Base-by-base conservation (phyloP, 2,888 invertebrate genomes). In the Catocala nupta region DNA sequence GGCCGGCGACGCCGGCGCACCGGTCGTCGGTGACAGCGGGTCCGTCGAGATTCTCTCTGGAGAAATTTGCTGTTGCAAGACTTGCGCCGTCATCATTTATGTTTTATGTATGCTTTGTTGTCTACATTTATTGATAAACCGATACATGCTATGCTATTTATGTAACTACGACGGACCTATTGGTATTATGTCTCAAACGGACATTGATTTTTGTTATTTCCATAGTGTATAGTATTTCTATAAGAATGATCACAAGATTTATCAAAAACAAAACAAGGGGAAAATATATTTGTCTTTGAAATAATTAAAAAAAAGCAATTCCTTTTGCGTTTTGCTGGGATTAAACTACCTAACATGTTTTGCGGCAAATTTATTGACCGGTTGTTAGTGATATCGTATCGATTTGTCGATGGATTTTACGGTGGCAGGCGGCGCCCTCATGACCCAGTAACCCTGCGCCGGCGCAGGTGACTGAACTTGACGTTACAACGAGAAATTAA, bases 391-490 rank as follows among this genome's bases (percentile, higher is more conserved):
- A 25, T 55, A 55, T 57, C 48, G 16, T 25, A 43, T 52, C 34
- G 54, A 63, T 57, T 64, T 65, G 70, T 64, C 58, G 62, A 66
- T 65, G 71, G 76, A 70, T 84, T 72, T 85, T 77, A 83, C 84
- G 71, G 81, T 82, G 80, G 68, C 82, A 78, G 75, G 82, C 82
- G 78, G 75, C 82, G 87, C 83, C 87, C 88, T 76, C 81, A 72
- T 91, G 87, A 89, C 93, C 89, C 69, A 91, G 86, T 92, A 83
- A 91, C 89, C 87, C 84, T 84, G 80, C 70, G 49, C 62, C 63
- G 65, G 74, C 78, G 81, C 83, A 80, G 74, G 81, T 81, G 71
- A 76, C 74, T 85, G 82, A 88, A 88, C 88, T 82, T 82, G 77
- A 69, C 81, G 82, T 73, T 83, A 85, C 86, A 83, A 61, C 76